phyloP scores from a whole-genome alignment of 1,140 invertebrate species.

The Homarus americanus region DNA sequence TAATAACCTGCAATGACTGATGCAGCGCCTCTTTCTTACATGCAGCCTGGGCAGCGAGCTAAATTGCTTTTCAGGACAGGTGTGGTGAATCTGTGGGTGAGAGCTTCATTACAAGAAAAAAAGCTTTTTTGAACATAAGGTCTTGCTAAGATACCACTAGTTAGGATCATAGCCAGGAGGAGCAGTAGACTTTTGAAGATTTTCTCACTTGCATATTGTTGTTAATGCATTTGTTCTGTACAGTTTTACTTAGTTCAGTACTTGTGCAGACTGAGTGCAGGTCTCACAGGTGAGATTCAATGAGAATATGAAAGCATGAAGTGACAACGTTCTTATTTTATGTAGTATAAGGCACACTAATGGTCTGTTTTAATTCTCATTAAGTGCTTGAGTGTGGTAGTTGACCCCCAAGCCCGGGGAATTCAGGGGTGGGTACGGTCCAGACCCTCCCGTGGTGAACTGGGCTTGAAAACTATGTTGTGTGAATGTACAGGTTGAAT shows the following conservation, averaged over 20 bases:
- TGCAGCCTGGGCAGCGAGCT: slow-evolving; percentile 71
- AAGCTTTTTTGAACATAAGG: slow-evolving; percentile 58
- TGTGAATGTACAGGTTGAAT: slow-evolving; percentile 2
- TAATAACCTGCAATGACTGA: slow-evolving; percentile 39
- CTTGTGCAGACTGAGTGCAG: slow-evolving; percentile 55
- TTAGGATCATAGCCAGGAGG: slow-evolving; percentile 65
- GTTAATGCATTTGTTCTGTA: slow-evolving; percentile 26
- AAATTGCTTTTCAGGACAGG: slow-evolving; percentile 68
- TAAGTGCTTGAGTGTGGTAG: slow-evolving; percentile 17
- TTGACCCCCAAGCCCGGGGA: slow-evolving; percentile 46
- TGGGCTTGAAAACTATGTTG: slow-evolving; percentile 46
- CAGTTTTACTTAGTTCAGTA: slow-evolving; percentile 3
- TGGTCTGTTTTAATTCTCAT: background rate
- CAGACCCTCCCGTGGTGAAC: slow-evolving; percentile 64
- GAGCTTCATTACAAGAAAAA: slow-evolving; percentile 66
- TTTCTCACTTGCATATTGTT: slow-evolving; percentile 23
- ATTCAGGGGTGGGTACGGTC: slow-evolving; percentile 66
- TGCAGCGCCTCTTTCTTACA: slow-evolving; percentile 65
- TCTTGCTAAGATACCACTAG: slow-evolving; percentile 65
- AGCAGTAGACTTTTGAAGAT: slow-evolving; percentile 60
- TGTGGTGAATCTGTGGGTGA: slow-evolving; percentile 68
- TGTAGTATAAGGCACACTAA: slow-evolving; percentile 13
- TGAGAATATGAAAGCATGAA: background rate
- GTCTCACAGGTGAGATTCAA: slow-evolving; percentile 13
- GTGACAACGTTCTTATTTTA: background rate